Percentiles rank a stretch among this genome's conserved stretches.
Conservation (phyloP, 2,888 invertebrate genomes). For the Synergus laeviventris region DNA sequence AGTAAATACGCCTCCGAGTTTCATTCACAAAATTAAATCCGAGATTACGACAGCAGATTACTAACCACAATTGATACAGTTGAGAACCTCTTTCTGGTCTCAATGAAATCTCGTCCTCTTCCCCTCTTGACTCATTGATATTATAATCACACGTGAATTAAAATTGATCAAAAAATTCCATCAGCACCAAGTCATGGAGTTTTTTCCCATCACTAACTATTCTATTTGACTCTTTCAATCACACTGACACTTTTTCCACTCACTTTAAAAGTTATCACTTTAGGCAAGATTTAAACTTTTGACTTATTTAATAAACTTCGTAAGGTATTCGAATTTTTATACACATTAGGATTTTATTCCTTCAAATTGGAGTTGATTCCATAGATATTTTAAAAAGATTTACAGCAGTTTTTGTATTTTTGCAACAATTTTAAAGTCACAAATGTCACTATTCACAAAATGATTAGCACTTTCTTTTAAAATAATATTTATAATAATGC, state of each 20-base stretch:
- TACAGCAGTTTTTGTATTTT: not conserved
- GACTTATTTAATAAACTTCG: not conserved
- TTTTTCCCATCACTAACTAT: not conserved
- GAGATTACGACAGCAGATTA: conserved; percentile 9
- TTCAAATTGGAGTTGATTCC: too few species aligned
- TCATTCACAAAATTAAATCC: conserved; percentile 29
- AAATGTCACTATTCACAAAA: not conserved
- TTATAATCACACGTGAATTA: conserved; percentile 1
- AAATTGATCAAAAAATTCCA: not conserved
- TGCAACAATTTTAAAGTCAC: not conserved
- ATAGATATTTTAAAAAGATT: too few species aligned
- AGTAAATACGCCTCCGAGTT: not conserved
- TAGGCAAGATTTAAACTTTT: not conserved
- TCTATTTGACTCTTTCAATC: not conserved
- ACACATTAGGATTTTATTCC: too few species aligned
- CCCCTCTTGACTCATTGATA: not conserved
- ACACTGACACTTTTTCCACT: not conserved
- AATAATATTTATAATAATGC: not conserved
- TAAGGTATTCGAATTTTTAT: not conserved
- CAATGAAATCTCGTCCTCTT: conserved; percentile 41
- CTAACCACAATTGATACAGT: conserved; percentile 36
- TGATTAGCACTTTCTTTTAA: conserved; percentile 7
- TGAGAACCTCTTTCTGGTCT: not conserved
- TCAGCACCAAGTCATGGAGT: not conserved
- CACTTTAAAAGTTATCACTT: not conserved